Evolutionary conservation across 2,888 invertebrate species (phyloP).

Genomic region (Oscheius sp.): DNA sequence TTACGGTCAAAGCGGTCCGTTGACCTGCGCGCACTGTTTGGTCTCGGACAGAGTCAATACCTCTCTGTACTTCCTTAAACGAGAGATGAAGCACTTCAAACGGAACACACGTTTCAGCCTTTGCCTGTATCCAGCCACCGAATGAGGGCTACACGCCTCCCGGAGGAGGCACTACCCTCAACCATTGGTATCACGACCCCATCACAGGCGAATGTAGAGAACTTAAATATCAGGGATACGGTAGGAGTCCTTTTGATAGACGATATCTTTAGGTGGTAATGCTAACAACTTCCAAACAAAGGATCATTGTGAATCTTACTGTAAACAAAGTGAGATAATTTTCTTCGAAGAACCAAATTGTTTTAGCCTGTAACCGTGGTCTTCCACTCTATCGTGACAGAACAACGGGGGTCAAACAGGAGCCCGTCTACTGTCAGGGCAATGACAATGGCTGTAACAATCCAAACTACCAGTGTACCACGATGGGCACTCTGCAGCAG

Average conservation of each 20-base stretch:
- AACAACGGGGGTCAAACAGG: slow-evolving; percentile 69
- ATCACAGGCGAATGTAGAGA: slow-evolving; percentile 68
- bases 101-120: slow-evolving; percentile 50
- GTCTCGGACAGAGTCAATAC: slow-evolving; percentile 23
- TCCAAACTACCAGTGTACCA: slow-evolving; percentile 68
- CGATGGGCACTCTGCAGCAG: slow-evolving; percentile 69
- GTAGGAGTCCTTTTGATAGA: neutral
- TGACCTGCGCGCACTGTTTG: slow-evolving; percentile 18
- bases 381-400: slow-evolving; percentile 69
- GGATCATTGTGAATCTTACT: slow-evolving; percentile 70
- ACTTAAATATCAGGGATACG: slow-evolving; percentile 66
- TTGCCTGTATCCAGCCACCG: slow-evolving; percentile 69
- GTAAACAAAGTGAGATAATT: slow-evolving; percentile 66
- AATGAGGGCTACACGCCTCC: slow-evolving; percentile 69
- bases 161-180: slow-evolving; percentile 68
- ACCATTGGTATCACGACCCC: slow-evolving; percentile 69
- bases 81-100: neutral
- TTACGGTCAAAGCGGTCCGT: slow-evolving; percentile 9
- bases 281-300: slow-evolving; percentile 69
- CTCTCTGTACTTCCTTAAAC: slow-evolving; percentile 7
- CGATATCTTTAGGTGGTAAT: slow-evolving; percentile 52
- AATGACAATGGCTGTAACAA: slow-evolving; percentile 69
- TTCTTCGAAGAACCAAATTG: neutral
- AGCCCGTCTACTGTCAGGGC: slow-evolving; percentile 69
- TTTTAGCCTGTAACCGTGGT: slow-evolving; percentile 69